Conservation (phyloP, 2,888 invertebrate species). For the Lasius platythorax region DNA sequence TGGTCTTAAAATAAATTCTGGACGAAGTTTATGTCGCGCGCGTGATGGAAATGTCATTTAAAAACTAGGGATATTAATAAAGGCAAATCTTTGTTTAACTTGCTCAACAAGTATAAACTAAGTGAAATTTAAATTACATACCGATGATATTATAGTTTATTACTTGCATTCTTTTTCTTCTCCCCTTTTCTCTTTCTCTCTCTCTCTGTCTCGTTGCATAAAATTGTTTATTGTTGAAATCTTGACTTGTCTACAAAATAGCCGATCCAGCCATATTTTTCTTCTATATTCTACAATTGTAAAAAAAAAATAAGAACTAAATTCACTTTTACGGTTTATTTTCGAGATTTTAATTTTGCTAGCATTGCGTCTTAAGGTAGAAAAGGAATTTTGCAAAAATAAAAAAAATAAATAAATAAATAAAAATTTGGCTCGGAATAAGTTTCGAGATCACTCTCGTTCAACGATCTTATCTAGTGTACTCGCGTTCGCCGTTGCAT, state of each 20-base stretch:
- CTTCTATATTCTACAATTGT: not conserved
- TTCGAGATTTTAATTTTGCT: not conserved
- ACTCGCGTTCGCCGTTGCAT: not conserved
- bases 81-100: not conserved
- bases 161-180: not conserved
- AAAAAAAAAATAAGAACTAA: not conserved
- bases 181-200: not conserved
- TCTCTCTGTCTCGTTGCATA: not conserved
- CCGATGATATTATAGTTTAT: not conserved
- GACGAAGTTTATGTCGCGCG: not conserved
- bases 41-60: not conserved
- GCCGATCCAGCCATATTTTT: not conserved
- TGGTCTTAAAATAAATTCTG: not conserved
- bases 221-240: not conserved
- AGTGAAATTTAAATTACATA: not conserved
- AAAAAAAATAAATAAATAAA: too few species aligned
- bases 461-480: not conserved
- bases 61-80: not conserved
- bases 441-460: not conserved
- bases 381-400: not conserved
- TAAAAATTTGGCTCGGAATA: not conserved
- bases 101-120: not conserved
- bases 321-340: not conserved
- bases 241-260: not conserved
- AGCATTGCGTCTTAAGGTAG: not conserved